A percentile compares a stretch with the other conserved stretches of the same genome.
Evolutionary conservation across 2,888 invertebrate genomes (phyloP).

Genomic region (Xylophagus ater): DNA sequence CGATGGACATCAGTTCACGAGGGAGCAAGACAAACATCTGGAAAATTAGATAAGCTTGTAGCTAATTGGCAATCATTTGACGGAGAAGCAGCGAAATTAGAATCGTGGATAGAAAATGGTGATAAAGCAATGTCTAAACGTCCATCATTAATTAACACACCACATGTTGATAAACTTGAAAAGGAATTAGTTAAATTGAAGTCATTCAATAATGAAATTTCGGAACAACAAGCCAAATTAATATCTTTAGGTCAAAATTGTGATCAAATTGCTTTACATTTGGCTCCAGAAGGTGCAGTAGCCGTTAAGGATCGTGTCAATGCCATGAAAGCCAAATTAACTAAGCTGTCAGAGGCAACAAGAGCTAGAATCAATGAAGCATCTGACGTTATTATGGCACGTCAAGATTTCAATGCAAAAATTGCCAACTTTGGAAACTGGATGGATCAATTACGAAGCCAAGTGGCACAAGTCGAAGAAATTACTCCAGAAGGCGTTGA

Average conservation of each 20-base stretch:
- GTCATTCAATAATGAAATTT: conserved; percentile 72
- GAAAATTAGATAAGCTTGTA: conserved; percentile 66
- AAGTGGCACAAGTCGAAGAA: conserved; percentile 66
- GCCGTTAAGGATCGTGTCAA: conserved; percentile 60
- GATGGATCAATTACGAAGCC: conserved; percentile 61
- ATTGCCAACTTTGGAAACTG: conserved; percentile 68
- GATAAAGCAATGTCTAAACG: conserved; percentile 50
- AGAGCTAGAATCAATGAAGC: conserved; percentile 65
- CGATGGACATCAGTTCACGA: conserved; percentile 79
- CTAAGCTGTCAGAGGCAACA: conserved; percentile 63
- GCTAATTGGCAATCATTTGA: conserved; percentile 75
- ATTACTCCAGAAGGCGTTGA: conserved; percentile 74
- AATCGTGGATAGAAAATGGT: conserved; percentile 62
- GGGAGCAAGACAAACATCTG: conserved; percentile 63
- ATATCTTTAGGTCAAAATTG: conserved; percentile 67
- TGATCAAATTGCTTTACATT: conserved; percentile 64
- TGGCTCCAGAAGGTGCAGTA: conserved; percentile 66
- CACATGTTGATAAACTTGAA: conserved; percentile 64
- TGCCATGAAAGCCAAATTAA: conserved; percentile 61
- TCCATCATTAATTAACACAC: conserved; percentile 51
- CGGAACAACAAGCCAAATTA: conserved; percentile 73
- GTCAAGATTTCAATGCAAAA: conserved; percentile 75
- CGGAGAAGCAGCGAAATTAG: conserved; percentile 60
- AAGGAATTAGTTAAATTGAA: conserved; percentile 64
- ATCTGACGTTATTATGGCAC: conserved; percentile 67